A percentile compares a stretch with the other conserved stretches of the same genome.
Evolutionary conservation across 1,140 invertebrate genomes (phyloP).

Genomic region (Hypsibius dujardini): DNA sequence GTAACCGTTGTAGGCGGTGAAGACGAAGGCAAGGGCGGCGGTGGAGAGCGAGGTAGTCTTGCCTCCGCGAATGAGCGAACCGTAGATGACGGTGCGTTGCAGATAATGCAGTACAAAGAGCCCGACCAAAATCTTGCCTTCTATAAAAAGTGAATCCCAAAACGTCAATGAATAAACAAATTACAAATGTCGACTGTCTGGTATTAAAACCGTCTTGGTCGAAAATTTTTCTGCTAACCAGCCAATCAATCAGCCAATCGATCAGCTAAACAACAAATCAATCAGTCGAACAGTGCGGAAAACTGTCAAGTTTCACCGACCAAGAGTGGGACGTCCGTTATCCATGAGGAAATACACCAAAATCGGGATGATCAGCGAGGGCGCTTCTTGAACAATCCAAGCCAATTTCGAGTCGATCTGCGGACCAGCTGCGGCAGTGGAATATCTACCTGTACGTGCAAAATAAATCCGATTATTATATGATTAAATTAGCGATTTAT

Average conservation of each 20-base stretch:
- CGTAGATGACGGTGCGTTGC: constrained; percentile 37
- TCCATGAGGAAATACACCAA: constrained; percentile 17
- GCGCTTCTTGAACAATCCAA: constrained; percentile 31
- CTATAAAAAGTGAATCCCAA: no score
- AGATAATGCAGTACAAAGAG: constrained; percentile 35
- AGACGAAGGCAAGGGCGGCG: constrained; percentile 35
- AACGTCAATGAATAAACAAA: constrained; percentile 11
- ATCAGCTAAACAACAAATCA: no score
- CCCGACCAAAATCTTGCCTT: constrained; percentile 29
- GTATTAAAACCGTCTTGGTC: constrained; percentile 11
- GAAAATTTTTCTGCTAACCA: no score
- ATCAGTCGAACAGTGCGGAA: no score
- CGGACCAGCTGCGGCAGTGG: constrained; percentile 23
- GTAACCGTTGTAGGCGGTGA: constrained; percentile 38
- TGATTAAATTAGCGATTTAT: no score
- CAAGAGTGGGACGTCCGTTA: background rate
- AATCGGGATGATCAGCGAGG: constrained; percentile 27
- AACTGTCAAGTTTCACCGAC: no score
- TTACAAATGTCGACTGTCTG: constrained; percentile 2
- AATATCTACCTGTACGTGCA: no score
- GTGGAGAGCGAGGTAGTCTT: constrained; percentile 36
- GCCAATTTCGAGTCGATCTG: constrained; percentile 25
- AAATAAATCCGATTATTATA: no score
- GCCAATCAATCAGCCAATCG: no score
- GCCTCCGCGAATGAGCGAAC: constrained; percentile 35